Conservation (phyloP, 1,140 invertebrate genomes). For the Eulimnadia texana region DNA sequence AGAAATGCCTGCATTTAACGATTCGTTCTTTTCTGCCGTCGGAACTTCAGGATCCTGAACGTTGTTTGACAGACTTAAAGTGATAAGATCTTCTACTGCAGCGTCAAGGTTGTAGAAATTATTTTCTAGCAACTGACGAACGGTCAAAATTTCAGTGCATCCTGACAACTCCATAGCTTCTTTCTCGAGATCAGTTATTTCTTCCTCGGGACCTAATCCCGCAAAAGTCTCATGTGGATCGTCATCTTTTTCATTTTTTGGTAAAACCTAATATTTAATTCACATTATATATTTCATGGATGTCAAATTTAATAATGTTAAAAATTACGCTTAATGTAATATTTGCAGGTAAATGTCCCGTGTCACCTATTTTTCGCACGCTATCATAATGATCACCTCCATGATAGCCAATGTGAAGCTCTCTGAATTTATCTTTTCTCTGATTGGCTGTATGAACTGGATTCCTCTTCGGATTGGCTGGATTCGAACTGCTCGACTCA, state of each 20-base stretch:
- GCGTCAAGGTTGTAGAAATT: constrained; percentile 11
- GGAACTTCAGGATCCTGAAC: not conserved
- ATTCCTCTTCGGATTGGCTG: not conserved
- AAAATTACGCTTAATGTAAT: constrained; percentile 23
- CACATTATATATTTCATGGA: not conserved
- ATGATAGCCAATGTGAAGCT: constrained; percentile 39
- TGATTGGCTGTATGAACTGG: constrained; percentile 9
- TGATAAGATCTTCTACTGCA: constrained; percentile 9
- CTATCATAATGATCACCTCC: constrained; percentile 39
- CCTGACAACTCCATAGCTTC: constrained; percentile 20
- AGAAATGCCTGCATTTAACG: no score
- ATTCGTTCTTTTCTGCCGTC: not conserved
- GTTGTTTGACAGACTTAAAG: not conserved
- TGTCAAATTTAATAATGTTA: not conserved
- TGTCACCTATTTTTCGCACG: constrained; percentile 29
- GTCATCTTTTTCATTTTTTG: no score
- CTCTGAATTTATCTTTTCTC: constrained; percentile 21
- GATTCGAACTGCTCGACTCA: constrained; percentile 14
- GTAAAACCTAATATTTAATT: no score
- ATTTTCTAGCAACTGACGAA: constrained; percentile 19
- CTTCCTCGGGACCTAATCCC: constrained; percentile 10
- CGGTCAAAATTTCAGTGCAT: constrained; percentile 18
- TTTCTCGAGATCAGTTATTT: constrained; percentile 20
- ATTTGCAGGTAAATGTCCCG: constrained; percentile 30
- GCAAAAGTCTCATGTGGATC: constrained; percentile 1